Conservation (phyloP, 1,140 invertebrate species). For the Panulirus ornatus region DNA sequence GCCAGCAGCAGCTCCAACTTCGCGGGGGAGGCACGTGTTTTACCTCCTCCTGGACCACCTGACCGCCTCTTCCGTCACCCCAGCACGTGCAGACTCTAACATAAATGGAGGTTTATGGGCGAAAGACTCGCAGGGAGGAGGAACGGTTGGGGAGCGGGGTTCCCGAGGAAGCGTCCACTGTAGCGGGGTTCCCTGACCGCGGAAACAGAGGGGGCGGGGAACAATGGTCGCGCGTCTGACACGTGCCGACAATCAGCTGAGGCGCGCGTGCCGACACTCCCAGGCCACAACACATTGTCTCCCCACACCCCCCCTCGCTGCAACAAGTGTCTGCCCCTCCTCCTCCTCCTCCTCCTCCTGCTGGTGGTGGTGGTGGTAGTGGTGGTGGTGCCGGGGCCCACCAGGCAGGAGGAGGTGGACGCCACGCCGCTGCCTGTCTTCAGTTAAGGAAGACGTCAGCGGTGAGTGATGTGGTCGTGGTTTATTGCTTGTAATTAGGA, state of each 20-base stretch:
- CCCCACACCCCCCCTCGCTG: neutral
- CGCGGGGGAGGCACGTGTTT: neutral
- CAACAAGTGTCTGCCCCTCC: constrained; percentile 13
- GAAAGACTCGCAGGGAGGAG: neutral
- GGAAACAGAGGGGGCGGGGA: constrained; percentile 30
- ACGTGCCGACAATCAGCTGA: constrained; percentile 55
- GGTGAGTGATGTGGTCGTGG: too few relatives aligned
- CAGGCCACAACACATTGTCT: constrained; percentile 23
- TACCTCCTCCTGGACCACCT: neutral
- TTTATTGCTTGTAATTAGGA: too few relatives aligned
- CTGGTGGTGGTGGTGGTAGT: neutral
- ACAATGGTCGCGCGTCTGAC: constrained; percentile 19
- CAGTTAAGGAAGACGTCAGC: too few relatives aligned
- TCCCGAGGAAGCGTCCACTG: neutral
- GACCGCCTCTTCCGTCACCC: neutral
- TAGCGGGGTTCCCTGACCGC: constrained; percentile 55
- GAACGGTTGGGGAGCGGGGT: neutral
- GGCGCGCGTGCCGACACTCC: constrained; percentile 43
- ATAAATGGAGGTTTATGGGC: neutral
- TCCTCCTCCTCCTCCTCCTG: neutral
- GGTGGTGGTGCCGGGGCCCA: too few relatives aligned
- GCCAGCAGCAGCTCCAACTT: neutral
- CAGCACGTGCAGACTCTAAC: too few relatives aligned
- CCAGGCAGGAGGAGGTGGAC: too few relatives aligned
- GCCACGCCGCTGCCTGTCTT: too few relatives aligned